These are phyloP conservation scores for Gymnothorax reevesii DNA, from an alignment of 2,797 vertebrate species.

Conservation along the genomic window DNA sequence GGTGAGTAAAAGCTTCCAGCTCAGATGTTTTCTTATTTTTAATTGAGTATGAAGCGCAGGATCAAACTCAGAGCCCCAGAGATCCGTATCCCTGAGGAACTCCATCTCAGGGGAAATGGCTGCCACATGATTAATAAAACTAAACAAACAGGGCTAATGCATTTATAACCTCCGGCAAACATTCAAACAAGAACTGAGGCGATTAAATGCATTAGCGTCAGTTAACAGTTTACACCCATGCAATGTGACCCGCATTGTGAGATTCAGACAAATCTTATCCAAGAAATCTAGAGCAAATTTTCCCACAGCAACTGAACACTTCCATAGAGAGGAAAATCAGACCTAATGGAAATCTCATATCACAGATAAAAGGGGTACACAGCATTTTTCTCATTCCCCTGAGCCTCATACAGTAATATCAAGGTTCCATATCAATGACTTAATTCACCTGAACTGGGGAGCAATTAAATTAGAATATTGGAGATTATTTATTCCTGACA, in stretches of 20 bases:
- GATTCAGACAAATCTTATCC: neutral
- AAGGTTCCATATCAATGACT: too few species aligned
- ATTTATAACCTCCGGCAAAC: conserved; percentile 63
- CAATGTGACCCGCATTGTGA: neutral
- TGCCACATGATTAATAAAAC: conserved; percentile 66
- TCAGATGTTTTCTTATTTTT: neutral
- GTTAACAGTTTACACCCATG: neutral
- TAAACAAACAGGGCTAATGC: conserved; percentile 58
- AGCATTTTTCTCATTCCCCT: too few species aligned
- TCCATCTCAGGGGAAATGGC: neutral
- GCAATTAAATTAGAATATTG: too few species aligned
- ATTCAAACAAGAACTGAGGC: conserved; percentile 62
- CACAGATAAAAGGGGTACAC: too few species aligned
- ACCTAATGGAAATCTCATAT: neutral
- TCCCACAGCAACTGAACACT: neutral
- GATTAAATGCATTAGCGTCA: conserved; percentile 26
- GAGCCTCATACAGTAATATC: too few species aligned
- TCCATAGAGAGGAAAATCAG: neutral
- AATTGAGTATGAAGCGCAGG: neutral
- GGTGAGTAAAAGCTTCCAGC: neutral
- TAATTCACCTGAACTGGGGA: too few species aligned
- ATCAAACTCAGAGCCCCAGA: neutral
- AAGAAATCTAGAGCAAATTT: neutral
- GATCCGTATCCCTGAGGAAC: neutral
- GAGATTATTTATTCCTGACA: too few species aligned